Conservation (phyloP, 2,888 invertebrate genomes). For the Empis stercorea region DNA sequence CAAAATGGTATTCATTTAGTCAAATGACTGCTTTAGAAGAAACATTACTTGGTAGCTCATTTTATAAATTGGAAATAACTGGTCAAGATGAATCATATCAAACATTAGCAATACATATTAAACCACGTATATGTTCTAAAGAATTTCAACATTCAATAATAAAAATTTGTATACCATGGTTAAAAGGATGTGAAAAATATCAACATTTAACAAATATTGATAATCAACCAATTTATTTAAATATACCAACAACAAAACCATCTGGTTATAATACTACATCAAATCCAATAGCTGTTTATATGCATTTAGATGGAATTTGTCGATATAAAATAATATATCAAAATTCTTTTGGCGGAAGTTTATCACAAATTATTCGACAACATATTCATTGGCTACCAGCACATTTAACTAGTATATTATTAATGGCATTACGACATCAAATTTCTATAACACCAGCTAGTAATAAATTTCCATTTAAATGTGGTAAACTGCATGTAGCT, state of each 20-base stretch:
- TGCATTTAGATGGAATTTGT: slow-evolving; percentile 58
- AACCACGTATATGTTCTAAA: slow-evolving; percentile 38
- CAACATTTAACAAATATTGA: slow-evolving; percentile 37
- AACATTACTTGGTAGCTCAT: slow-evolving; percentile 44
- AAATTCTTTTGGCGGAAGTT: slow-evolving; percentile 43
- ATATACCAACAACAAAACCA: slow-evolving; percentile 43
- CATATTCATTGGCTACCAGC: slow-evolving; percentile 52
- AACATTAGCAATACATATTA: slow-evolving; percentile 45
- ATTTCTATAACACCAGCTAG: slow-evolving; percentile 29
- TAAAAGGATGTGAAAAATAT: slow-evolving; percentile 45
- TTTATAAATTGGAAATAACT: slow-evolving; percentile 47
- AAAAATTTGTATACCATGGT: slow-evolving; percentile 54
- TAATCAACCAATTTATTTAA: slow-evolving; percentile 43
- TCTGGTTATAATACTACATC: slow-evolving; percentile 31
- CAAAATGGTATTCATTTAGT: slow-evolving; percentile 33
- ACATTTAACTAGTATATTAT: slow-evolving; percentile 49
- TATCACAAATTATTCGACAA: slow-evolving; percentile 52
- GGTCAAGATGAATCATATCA: slow-evolving; percentile 46
- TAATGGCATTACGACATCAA: slow-evolving; percentile 47
- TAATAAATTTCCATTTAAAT: slow-evolving; percentile 27
- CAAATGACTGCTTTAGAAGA: slow-evolving; percentile 37
- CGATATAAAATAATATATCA: slow-evolving; percentile 50
- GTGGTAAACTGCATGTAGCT: slow-evolving; percentile 43
- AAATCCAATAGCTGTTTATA: slow-evolving; percentile 40
- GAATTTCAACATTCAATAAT: slow-evolving; percentile 44